These are phyloP conservation scores for Dysdera silvatica DNA, from an alignment of 1,140 invertebrate genomes.

Conservation along the genomic window DNA sequence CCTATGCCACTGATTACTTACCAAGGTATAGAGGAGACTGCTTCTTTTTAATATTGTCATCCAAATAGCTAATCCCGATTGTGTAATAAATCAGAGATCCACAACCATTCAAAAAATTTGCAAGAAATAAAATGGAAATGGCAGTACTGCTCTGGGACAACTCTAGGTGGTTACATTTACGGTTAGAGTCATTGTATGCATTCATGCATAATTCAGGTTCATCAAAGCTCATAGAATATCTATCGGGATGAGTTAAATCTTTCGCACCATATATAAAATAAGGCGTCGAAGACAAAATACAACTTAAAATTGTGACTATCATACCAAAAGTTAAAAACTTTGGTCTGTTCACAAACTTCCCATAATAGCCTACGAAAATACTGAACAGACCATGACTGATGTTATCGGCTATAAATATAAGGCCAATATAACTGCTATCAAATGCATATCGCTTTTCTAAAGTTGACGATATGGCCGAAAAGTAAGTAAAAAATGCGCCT, in stretches of 20 bases:
- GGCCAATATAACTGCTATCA: slow-evolving; percentile 62
- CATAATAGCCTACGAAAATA: slow-evolving; percentile 23
- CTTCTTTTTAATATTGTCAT: slow-evolving; percentile 41
- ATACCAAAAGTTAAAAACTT: slow-evolving; percentile 61
- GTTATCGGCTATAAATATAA: slow-evolving; percentile 34
- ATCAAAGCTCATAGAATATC: no score
- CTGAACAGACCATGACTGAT: slow-evolving; percentile 18
- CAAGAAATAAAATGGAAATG: slow-evolving; percentile 27
- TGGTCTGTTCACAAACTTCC: slow-evolving; percentile 56
- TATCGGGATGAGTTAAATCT: no score
- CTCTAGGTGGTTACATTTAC: background rate
- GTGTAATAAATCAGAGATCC: slow-evolving; percentile 34
- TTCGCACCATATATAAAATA: slow-evolving; percentile 58
- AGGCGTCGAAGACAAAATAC: slow-evolving; percentile 56
- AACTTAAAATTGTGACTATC: slow-evolving; percentile 58
- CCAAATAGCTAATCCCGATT: slow-evolving; percentile 39
- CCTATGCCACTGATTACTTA: background rate
- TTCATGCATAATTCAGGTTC: background rate
- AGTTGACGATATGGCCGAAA: slow-evolving; percentile 26
- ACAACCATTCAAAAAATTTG: slow-evolving; percentile 33
- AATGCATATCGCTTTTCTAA: slow-evolving; percentile 57
- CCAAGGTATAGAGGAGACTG: slow-evolving; percentile 37
- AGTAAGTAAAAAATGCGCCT: slow-evolving; percentile 29
- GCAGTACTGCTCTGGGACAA: slow-evolving; percentile 3
- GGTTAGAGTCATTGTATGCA: background rate